phyloP scores from a whole-genome alignment of 2,797 vertebrate genomes.

The Cottoperca gobio region DNA sequence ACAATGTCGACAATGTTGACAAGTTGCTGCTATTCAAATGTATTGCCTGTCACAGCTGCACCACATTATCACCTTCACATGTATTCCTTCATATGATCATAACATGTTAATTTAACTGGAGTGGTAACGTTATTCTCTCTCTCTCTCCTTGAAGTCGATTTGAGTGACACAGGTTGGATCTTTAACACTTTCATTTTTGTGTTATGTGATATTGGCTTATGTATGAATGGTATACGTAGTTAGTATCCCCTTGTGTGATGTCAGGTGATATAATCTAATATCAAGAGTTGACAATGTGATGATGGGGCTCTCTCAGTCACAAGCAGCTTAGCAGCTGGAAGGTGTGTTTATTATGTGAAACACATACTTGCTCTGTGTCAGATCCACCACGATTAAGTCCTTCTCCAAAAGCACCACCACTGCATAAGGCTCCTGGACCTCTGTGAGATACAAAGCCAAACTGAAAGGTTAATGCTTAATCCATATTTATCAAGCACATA shows the following conservation, averaged over 20 bases:
- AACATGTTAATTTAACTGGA: slow-evolving; percentile 26
- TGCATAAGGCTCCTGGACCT: slow-evolving; percentile 97
- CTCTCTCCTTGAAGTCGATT: slow-evolving; percentile 1
- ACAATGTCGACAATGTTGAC: slow-evolving; percentile 15
- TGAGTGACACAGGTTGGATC: not conserved
- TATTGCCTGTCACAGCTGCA: slow-evolving; percentile 32
- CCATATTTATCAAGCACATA: not conserved
- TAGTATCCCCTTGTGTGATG: not conserved
- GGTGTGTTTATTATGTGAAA: slow-evolving; percentile 1
- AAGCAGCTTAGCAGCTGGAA: not conserved
- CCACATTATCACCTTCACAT: slow-evolving; percentile 19
- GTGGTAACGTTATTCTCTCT: not conserved
- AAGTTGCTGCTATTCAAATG: too few species aligned
- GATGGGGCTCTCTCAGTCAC: not conserved
- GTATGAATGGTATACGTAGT: not conserved
- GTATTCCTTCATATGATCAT: not conserved
- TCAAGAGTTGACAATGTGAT: slow-evolving; percentile 11
- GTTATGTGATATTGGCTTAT: not conserved
- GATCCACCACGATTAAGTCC: slow-evolving; percentile 96
- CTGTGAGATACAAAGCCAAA: slow-evolving; percentile 77
- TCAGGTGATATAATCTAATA: not conserved
- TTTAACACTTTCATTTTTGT: not conserved
- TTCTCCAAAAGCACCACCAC: slow-evolving; percentile 97
- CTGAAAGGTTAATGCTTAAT: slow-evolving; percentile 11
- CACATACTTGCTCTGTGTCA: slow-evolving; percentile 96